phyloP scores from a whole-genome alignment of 2,888 invertebrate genomes.

The Acanthoscelides obtectus region DNA sequence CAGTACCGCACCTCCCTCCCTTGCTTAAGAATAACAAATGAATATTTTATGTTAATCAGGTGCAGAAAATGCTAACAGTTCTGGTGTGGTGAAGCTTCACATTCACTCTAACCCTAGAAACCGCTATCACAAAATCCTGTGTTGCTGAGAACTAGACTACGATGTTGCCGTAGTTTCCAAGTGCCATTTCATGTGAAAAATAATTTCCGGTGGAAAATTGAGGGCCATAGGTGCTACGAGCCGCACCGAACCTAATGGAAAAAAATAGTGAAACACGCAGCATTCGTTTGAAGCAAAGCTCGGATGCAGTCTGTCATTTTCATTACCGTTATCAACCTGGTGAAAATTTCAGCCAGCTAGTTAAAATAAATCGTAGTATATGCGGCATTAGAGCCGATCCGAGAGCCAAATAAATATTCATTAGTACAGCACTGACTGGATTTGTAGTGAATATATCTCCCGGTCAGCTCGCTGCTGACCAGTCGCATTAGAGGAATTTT shows the following conservation, averaged over 20 bases:
- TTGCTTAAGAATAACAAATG: no score
- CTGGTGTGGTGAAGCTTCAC: no score
- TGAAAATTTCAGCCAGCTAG: neutral
- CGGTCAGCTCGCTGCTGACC: slow-evolving; percentile 4
- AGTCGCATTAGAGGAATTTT: slow-evolving; percentile 15
- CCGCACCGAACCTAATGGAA: neutral
- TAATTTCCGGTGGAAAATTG: neutral
- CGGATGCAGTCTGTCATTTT: neutral
- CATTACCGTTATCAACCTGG: neutral
- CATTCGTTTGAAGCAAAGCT: neutral
- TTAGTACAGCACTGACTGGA: slow-evolving; percentile 23
- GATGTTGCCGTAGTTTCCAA: neutral
- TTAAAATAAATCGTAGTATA: slow-evolving; percentile 4
- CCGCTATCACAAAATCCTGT: no score
- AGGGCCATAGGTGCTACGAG: neutral
- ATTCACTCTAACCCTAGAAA: no score
- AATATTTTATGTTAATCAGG: no score
- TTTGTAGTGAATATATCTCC: slow-evolving; percentile 12
- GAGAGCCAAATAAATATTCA: slow-evolving; percentile 30
- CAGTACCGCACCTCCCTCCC: no score
- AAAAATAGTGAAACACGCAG: neutral
- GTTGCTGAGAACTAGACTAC: no score
- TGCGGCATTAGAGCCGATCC: slow-evolving; percentile 20
- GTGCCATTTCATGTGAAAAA: neutral
- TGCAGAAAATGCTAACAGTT: no score